Evolutionary conservation across 2,113 vertebrate genomes (phyloP).

Genomic region (Eurypyga helias): DNA sequence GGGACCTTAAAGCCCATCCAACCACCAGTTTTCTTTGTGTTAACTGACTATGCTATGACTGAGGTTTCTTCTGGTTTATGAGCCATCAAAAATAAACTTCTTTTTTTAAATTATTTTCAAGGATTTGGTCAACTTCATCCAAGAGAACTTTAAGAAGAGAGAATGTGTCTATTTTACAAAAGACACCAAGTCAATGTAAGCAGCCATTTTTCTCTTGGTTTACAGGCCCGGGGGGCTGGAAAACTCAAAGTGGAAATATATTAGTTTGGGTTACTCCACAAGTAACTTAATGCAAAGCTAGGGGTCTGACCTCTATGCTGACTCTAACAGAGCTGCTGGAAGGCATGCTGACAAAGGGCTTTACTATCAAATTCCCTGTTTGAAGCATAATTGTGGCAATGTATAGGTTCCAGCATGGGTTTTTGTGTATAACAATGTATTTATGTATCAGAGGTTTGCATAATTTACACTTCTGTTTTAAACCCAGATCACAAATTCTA

Average conservation of each 20-base stretch:
- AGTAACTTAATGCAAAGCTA: background rate
- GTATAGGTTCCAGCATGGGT: background rate
- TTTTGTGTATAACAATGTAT: background rate
- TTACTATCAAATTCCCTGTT: background rate
- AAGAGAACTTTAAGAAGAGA: slow-evolving; percentile 84
- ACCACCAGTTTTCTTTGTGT: background rate
- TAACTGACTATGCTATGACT: background rate
- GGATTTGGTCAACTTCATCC: slow-evolving; percentile 80
- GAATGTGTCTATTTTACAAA: slow-evolving; percentile 82
- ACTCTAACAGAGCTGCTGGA: too few relatives aligned
- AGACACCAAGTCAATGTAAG: slow-evolving; percentile 81
- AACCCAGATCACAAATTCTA: background rate
- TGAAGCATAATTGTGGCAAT: background rate
- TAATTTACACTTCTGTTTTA: background rate
- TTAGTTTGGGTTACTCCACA: background rate
- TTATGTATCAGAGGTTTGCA: background rate
- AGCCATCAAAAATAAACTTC: background rate
- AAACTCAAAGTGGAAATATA: background rate
- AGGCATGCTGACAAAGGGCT: background rate
- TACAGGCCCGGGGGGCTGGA: fast-evolving
- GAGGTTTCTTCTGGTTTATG: background rate
- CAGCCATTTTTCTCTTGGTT: background rate
- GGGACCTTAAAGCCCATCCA: too few relatives aligned
- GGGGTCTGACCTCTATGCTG: background rate
- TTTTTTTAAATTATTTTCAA: slow-evolving; percentile 2